Base-by-base conservation (phyloP, 2,113 vertebrate species). In the Sceloporus tristichus region DNA sequence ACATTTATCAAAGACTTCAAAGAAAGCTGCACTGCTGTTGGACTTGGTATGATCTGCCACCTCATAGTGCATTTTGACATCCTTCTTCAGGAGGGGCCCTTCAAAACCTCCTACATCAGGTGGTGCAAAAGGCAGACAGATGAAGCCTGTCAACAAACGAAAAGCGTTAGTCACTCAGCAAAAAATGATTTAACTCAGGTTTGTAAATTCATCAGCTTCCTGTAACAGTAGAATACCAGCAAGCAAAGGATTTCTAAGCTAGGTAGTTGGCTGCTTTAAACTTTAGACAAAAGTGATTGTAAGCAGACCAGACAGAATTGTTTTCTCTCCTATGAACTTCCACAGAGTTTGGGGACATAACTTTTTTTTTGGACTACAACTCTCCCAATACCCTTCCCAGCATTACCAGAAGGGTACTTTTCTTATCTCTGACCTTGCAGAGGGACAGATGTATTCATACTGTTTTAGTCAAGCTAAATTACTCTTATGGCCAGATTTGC, bases 1-100 rank as follows among this genome's bases (percentile, higher is more conserved):
- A 93, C 96, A 97, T 95, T 95, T 96, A 90, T 96, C 97, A 87
- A 97, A 94, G 96, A 94, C 97, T 94, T 96, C 97, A 94, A 96
- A 91, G 92, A 96, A 93, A 84, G 96, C 91, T 88, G 96, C 85
- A 10, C 96, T 92, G 88, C 94, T 95, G 91, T 94, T 95, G 92
- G 95, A 93, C 94, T 96, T 97, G 56, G 96, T 94, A 87, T 90
- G 89, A 90, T 93, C 96, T 48, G 93, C 89, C 89, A 93, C 95
- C 89, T 96, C 96, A 74, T 95, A 93, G 94, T 95, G 95, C 92
- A 90, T 96, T 84, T 87, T 90, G 86, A 88, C 92, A 66, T 71
- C 91, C 84, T 25, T 90, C 78, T 0, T 83, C 87, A 13, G 84
- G 85, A 88, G 0, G 87, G 86, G 53, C 48, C 76, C 84, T 84